Evolutionary conservation across 2,797 vertebrate species (phyloP).

Genomic region (Cossypha caffra): DNA sequence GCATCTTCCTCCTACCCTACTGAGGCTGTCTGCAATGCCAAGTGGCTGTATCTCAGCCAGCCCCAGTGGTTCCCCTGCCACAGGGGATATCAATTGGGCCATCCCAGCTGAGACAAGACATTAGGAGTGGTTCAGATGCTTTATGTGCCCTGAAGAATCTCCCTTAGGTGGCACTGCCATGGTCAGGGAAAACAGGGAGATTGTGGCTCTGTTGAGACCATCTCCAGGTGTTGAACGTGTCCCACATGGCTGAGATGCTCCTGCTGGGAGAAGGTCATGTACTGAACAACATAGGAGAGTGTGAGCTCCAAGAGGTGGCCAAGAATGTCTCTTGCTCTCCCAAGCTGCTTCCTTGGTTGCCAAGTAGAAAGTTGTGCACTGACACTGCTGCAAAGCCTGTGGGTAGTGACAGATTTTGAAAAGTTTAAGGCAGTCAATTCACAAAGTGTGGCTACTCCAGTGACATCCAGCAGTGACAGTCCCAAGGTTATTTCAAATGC

Average conservation of each 20-base stretch:
- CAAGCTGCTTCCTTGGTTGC: background rate
- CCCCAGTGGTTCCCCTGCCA: background rate
- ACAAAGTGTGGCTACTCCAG: background rate
- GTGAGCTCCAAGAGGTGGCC: background rate
- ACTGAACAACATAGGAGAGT: fast-evolving
- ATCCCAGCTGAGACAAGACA: background rate
- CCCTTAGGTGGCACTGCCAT: fast-evolving
- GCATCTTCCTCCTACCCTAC: background rate
- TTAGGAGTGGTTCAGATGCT: background rate
- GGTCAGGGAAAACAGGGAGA: background rate
- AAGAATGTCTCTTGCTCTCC: background rate
- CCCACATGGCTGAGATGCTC: background rate
- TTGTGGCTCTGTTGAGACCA: background rate
- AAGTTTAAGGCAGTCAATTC: background rate
- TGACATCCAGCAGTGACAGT: background rate
- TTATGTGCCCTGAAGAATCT: background rate
- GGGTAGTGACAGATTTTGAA: background rate
- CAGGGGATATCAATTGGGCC: background rate
- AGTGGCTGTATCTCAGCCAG: background rate
- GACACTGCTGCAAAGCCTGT: background rate
- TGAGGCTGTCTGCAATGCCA: background rate
- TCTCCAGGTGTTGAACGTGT: background rate
- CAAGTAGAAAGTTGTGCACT: background rate
- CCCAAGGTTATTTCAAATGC: background rate
- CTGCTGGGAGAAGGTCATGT: background rate